These are phyloP conservation scores for Parauchenoglanis punctatus DNA, from an alignment of 2,797 vertebrate genomes.

Conservation along the genomic window DNA sequence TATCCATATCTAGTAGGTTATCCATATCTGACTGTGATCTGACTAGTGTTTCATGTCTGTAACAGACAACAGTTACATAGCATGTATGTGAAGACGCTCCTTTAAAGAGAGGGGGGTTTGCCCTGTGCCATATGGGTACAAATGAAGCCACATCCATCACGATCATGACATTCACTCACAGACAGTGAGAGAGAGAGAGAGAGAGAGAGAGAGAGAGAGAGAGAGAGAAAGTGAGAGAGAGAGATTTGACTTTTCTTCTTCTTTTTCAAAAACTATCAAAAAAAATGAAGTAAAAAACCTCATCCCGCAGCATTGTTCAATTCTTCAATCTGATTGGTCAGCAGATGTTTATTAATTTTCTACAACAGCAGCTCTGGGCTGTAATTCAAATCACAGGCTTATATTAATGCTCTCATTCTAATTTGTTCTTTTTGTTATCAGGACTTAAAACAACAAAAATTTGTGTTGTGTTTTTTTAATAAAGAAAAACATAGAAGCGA, in stretches of 20 bases:
- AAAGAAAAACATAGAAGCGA: background rate
- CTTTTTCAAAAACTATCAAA: background rate
- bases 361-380: background rate
- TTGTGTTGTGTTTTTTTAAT: background rate
- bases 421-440: background rate
- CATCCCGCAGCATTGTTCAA: background rate
- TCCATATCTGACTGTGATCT: background rate
- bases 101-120: background rate
- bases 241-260: background rate
- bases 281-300: background rate
- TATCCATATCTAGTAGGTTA: background rate
- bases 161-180: background rate
- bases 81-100: background rate
- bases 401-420: background rate
- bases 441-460: too few relatives aligned
- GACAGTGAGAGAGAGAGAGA: background rate
- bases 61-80: background rate
- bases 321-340: background rate
- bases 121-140: constrained; percentile 5
- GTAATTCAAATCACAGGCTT: background rate
- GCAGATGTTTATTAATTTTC: background rate
- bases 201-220: background rate
- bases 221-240: background rate
- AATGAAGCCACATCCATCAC: constrained; percentile 9
- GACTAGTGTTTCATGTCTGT: background rate